A percentile compares a stretch with the other conserved stretches of the same genome.
Evolutionary conservation across 2,888 invertebrate genomes (phyloP).

Genomic region (Tuberolachnus salignus): DNA sequence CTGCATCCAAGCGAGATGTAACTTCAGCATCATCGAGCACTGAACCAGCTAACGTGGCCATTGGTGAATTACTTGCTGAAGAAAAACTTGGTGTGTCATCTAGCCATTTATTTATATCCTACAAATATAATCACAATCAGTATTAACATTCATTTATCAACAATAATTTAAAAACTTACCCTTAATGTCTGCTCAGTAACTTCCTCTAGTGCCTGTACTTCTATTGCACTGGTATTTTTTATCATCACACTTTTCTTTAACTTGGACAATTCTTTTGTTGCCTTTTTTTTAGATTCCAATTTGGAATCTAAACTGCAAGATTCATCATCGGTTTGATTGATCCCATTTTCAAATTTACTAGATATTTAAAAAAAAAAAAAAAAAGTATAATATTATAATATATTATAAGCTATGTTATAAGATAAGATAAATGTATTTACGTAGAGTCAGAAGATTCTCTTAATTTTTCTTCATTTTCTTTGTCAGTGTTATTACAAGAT

Average conservation of each 20-base stretch:
- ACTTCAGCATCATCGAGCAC: constrained; percentile 69
- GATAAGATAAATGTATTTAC: constrained; percentile 15
- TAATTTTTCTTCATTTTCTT: constrained; percentile 55
- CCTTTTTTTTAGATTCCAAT: constrained; percentile 47
- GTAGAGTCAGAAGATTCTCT: constrained; percentile 44
- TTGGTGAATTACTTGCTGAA: constrained; percentile 79
- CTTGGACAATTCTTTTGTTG: constrained; percentile 32
- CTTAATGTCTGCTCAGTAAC: constrained; percentile 77
- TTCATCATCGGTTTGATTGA: constrained; percentile 51
- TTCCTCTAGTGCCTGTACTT: constrained; percentile 72
- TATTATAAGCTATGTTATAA: background rate
- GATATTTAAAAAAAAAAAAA: too few species aligned
- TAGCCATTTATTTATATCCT: constrained; percentile 88
- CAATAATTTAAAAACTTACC: constrained; percentile 59
- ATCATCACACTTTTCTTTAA: constrained; percentile 42
- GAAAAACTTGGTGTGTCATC: constrained; percentile 83
- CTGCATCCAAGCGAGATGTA: constrained; percentile 63
- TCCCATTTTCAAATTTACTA: constrained; percentile 48
- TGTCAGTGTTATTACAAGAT: constrained; percentile 53
- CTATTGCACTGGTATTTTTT: constrained; percentile 63
- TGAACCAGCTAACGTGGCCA: constrained; percentile 61
- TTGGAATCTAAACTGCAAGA: constrained; percentile 52
- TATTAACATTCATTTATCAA: background rate
- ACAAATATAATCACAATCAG: constrained; percentile 18
- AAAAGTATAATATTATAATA: background rate